Conservation (phyloP, 35 echinoderm and acorn worm genomes). For the Strongylocentrotus purpuratus region DNA sequence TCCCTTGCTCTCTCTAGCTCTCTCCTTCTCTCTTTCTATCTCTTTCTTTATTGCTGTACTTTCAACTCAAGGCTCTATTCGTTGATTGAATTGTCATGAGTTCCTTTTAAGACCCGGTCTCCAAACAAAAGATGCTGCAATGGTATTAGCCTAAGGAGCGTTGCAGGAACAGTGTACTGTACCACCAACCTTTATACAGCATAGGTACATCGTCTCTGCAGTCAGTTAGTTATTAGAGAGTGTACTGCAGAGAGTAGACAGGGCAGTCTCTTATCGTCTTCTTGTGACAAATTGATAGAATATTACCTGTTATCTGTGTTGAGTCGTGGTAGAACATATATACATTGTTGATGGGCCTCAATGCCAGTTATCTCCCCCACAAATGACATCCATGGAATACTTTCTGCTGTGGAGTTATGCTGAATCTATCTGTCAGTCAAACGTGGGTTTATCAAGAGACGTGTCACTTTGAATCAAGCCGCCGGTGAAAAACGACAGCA, state of each 20-base stretch:
- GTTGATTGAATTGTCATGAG: conserved; percentile 37
- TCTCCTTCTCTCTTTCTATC: background rate
- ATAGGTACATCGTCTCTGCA: background rate
- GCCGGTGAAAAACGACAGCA: background rate
- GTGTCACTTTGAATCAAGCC: background rate
- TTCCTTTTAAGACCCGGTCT: background rate
- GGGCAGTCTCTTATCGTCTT: background rate
- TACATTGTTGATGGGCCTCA: background rate
- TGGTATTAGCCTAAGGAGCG: background rate
- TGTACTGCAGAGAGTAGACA: background rate
- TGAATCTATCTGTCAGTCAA: background rate
- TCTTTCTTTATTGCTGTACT: background rate
- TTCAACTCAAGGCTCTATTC: conserved; percentile 20
- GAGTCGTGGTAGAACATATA: background rate
- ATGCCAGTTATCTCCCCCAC: background rate
- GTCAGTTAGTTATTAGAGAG: background rate
- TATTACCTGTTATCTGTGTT: background rate
- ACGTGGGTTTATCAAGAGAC: background rate
- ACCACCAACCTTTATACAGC: background rate
- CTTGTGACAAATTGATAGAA: background rate
- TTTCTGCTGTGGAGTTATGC: background rate
- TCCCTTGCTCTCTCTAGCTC: background rate
- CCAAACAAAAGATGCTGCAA: background rate
- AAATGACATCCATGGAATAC: background rate
- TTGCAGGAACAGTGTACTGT: background rate